Base-by-base conservation (phyloP, 2,888 invertebrate species). In the Torymus auratus region DNA sequence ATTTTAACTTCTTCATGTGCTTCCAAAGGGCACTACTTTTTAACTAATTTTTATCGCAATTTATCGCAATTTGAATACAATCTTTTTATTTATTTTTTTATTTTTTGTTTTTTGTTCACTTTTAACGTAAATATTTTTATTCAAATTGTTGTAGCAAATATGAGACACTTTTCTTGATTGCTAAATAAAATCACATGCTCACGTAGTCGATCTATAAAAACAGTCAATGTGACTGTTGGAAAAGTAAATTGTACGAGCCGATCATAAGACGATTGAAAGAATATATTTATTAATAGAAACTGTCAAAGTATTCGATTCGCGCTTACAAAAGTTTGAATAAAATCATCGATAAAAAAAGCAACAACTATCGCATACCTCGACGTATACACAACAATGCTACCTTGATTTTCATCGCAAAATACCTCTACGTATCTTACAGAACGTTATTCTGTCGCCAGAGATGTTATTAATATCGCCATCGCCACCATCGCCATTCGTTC, bases 391-490 rank as follows among this genome's bases (percentile, higher is more conserved):
- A 58, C 62, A 68, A 72, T 72, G 20, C 69, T 77, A n/a, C 28
- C 62, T 77, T 81, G 17, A 81, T 81, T 81, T 81, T 55, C 68
- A 78, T 73, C 55, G 71, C 62, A 68, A 84, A 83, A 84, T 85
- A 85, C 85, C 84, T 85, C 84, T 84, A 85, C 70, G 86, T 87
- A 89, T 87, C 86, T 87, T 87, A 85, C 86, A 84, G 83, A 83
- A 82, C 74, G 58, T 82, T 75, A 75, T 70, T 60, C 62, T 53
- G 68, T 53, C 20, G 60, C 28, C 64, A 23, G 20, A 70, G 55
- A 74, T 81, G 53, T 78, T 67, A 53, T 73, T 60, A 28, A 28
- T 28, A 78, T 81, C 70, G 72, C 80, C 80, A 78, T 80, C 71
- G 67, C 82, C 82, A 67, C 55, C 55, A 58, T 41, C 64, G 15